Base-by-base conservation (phyloP, 37 sponge, comb jelly and placozoan species). In the Beroe forskalii region DNA sequence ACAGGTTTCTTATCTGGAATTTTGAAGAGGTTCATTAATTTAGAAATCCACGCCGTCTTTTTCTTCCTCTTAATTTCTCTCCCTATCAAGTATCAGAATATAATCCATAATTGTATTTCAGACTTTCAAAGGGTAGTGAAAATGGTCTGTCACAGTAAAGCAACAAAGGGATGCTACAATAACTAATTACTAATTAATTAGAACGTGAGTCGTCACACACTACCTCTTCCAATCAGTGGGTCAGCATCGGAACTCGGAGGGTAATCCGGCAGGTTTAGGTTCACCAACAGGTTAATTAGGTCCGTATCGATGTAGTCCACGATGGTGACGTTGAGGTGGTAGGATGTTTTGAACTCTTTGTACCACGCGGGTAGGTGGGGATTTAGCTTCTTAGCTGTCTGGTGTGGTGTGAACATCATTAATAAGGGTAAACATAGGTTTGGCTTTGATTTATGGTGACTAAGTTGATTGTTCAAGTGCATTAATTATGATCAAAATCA, bases 241-340 rank as follows among this genome's bases (percentile, higher is more conserved):
- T 48, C 55, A 12, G 55, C 12, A 48, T 48, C 55, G 55, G 55
- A 17, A 12, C 55, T 48, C 55, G 55, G 55, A 48, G 12, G 12
- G 12, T 48, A 6, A 6, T 22, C 66, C 24, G 66, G 66, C 22
- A 80, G 27, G 31, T 80, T 80, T 9, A 80, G 55, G 25, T 80
- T 80, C 1, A 80, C 20, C 55, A 80, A 37, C 44, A 28, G 44
- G 9, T 80, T 27, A 22, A 80, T 44, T 4, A 25, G 44, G 28
- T 32, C 9, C 28, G 24, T 35, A 3, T 35, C 48, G 25, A 44
- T 1, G 55, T 42, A 80, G 55, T 80, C 86, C 28, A 80, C 55
- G 40, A 80, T 80, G 28, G 86, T 37, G 30, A 80, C 35, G 20
- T 80, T 80, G 27, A 80, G 40, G 23, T 80, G 40, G 48, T 38